Conservation (phyloP, 2,797 vertebrate species). For the Chelonia mydas region DNA sequence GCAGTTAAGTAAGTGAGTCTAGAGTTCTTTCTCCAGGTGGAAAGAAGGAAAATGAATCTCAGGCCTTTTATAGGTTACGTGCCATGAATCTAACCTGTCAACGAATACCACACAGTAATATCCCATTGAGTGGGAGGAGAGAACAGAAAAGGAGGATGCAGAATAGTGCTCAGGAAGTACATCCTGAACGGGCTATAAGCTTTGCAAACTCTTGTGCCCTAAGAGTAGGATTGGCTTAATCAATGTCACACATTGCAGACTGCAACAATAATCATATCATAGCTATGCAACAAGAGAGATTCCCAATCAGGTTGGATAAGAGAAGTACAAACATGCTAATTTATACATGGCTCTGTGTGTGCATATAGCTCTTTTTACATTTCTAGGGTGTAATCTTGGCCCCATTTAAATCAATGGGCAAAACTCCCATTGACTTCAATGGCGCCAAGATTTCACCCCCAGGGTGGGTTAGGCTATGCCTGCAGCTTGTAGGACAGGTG, state of each 20-base stretch:
- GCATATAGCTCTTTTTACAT: not conserved
- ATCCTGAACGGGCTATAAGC: not conserved
- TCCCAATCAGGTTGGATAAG: not conserved
- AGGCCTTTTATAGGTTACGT: not conserved
- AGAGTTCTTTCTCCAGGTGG: not conserved
- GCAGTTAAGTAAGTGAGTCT: not conserved
- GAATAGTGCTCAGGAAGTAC: not conserved
- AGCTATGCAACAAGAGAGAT: not conserved
- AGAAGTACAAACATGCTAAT: not conserved
- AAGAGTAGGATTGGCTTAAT: not conserved
- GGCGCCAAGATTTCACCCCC: not conserved
- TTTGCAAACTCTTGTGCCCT: rapidly evolving
- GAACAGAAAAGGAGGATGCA: not conserved
- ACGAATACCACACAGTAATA: not conserved
- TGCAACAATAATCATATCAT: not conserved
- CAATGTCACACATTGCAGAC: not conserved
- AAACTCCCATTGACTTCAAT: constrained; percentile 15
- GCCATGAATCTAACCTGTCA: not conserved
- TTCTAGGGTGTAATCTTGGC: not conserved
- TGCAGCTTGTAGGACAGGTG: not conserved
- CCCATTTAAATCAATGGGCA: not conserved
- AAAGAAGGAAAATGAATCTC: not conserved
- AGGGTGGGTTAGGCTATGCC: not conserved
- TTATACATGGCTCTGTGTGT: not conserved
- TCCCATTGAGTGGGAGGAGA: not conserved